Evolutionary conservation across 1,140 invertebrate species (phyloP), one percentile per base, ranked within the genome.

Genomic region (Cotesia vestalis): DNA sequence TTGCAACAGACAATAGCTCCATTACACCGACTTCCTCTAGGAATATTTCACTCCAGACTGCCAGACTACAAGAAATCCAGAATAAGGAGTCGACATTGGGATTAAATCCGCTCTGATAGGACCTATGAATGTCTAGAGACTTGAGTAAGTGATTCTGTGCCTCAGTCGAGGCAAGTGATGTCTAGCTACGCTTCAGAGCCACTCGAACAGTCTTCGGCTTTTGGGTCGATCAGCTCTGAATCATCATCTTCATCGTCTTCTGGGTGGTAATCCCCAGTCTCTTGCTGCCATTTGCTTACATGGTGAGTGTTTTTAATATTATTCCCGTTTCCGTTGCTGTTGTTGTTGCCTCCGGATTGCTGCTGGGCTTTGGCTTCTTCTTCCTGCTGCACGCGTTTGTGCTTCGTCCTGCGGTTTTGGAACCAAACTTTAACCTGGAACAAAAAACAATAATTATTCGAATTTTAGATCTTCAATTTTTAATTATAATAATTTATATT

Each of bases 361-460:
- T 85, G 85, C 66, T 86, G 84, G 34, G 91, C 91, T 79, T 92
- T 94, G 6, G 90, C 93, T 79, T 96, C 95, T 81, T 97, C 96
- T 81, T 98, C 96, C 81, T 96, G 94, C 85, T 98, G 95, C 92
- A 96, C 95, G 66, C 97, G 88, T 89, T 99, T 99, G 89, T 98
- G 96, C 85, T 99, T 99, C 77, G 97, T 99, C 83, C 97, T 88
- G 76, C 97, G 90, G 84, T 99, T 99, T 89, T 99, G 97, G 85
- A 98, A 98, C 97, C 97, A 99, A 4, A 99, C 97, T 89, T 99
- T 98, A 17, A 98, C 97, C 96, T 98, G 90, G 20, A 90, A 91
- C 76, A 77, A 4, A 66, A 36, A 59, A 75, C 35, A 55, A 68
- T 38, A 46, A 34, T n/a, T 46, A 46, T 46, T 2, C 1, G 27